Percentiles rank a stretch among this genome's conserved stretches.
phyloP scores from a whole-genome alignment of 2,113 vertebrate genomes.

The Phasianus colchicus region DNA sequence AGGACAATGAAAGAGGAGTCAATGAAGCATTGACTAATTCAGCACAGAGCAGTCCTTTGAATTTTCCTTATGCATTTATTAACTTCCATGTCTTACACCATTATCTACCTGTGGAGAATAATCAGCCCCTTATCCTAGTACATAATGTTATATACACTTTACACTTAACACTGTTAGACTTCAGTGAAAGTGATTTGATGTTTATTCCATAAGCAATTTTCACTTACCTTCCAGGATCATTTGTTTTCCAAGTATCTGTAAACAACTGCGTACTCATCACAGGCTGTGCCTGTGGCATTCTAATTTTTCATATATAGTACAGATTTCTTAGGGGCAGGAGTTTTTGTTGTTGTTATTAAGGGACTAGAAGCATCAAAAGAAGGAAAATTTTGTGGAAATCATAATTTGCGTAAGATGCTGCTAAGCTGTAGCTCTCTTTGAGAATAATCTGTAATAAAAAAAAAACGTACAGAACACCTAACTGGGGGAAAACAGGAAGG shows the following conservation, averaged over 20 bases:
- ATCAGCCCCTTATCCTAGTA: conserved; percentile 11
- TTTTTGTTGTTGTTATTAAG: not conserved
- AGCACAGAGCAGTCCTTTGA: not conserved
- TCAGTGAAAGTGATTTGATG: not conserved
- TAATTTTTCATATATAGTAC: not conserved
- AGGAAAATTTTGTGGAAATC: not conserved
- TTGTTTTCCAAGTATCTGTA: not conserved
- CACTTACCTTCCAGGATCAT: not conserved
- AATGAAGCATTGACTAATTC: not conserved
- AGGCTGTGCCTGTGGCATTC: not conserved
- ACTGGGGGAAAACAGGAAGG: not conserved
- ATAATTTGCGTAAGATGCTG: not conserved
- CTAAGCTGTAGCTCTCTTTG: not conserved
- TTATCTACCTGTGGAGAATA: conserved; percentile 27
- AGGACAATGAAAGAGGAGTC: not conserved
- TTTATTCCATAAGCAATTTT: conserved; percentile 32
- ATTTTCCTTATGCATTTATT: not conserved
- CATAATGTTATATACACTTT: not conserved
- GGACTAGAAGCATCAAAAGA: not conserved
- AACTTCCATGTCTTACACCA: not conserved
- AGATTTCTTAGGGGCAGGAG: not conserved
- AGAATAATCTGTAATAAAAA: not conserved
- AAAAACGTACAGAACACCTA: not conserved
- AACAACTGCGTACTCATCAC: not conserved
- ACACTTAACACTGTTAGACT: conserved; percentile 14